Percentiles rank a stretch among this genome's conserved stretches.
These are phyloP conservation scores for Acanthosepion lycidas DNA, from an alignment of 2,888 invertebrate genomes.

Conservation along the genomic window DNA sequence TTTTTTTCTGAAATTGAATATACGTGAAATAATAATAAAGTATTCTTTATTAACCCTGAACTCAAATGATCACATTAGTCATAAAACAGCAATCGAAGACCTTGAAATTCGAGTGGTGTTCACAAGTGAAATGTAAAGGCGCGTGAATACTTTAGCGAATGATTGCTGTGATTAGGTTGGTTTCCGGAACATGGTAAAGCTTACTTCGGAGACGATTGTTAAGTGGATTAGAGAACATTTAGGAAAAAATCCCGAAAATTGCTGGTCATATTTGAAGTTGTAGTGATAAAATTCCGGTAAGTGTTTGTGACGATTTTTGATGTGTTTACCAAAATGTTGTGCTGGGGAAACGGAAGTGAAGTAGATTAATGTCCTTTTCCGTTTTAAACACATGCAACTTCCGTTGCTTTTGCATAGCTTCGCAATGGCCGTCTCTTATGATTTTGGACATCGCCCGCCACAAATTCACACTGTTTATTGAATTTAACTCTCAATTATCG, in stretches of 20 bases:
- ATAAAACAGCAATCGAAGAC: not conserved
- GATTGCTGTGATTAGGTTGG: slow-evolving; percentile 34
- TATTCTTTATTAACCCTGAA: not conserved
- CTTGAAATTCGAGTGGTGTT: not conserved
- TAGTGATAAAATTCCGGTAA: slow-evolving; percentile 40
- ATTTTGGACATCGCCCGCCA: not conserved
- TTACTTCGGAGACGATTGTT: not conserved
- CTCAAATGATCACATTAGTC: not conserved
- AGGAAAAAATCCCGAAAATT: slow-evolving; percentile 41
- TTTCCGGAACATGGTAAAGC: slow-evolving; percentile 39
- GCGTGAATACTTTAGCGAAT: not conserved
- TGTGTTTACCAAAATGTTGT: slow-evolving; percentile 36
- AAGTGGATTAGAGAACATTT: not conserved
- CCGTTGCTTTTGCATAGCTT: slow-evolving; percentile 52
- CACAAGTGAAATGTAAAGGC: not conserved
- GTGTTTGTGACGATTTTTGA: slow-evolving; percentile 34
- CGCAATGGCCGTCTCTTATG: not conserved
- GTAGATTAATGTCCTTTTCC: slow-evolving; percentile 53
- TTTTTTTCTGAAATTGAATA: not conserved
- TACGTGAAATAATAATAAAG: not conserved
- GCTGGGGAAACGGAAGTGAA: slow-evolving; percentile 54
- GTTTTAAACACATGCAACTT: slow-evolving; percentile 59
- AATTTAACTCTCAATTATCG: not conserved
- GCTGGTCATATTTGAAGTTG: slow-evolving; percentile 24
- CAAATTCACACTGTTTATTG: not conserved